Conservation (phyloP, 2,888 invertebrate species). For the Ferdinandea cuprea region DNA sequence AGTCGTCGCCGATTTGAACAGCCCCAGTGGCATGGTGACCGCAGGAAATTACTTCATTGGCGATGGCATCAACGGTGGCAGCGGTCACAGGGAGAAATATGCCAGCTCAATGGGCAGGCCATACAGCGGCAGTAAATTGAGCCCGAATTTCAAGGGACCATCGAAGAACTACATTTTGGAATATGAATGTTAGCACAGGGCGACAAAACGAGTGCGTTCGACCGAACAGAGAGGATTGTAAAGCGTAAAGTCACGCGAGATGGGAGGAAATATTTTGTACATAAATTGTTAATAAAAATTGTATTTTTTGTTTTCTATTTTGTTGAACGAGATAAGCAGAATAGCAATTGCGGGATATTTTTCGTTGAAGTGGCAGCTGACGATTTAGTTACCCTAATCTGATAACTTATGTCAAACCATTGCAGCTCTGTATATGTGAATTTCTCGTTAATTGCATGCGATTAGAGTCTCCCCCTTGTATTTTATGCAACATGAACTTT, state of each 20-base stretch:
- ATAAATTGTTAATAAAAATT: conserved; percentile 2
- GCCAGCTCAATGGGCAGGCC: conserved; percentile 30
- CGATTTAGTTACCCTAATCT: too few relatives aligned
- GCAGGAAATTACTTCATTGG: conserved; percentile 52
- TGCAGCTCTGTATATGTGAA: too few relatives aligned
- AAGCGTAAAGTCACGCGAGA: too few relatives aligned
- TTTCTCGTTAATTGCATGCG: too few relatives aligned
- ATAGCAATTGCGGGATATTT: neutral
- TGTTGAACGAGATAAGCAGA: neutral
- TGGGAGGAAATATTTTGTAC: neutral
- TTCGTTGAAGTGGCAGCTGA: too few relatives aligned
- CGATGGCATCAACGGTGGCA: conserved; percentile 20
- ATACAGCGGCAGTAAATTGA: conserved; percentile 46
- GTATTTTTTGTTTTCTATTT: neutral
- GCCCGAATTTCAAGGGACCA: conserved; percentile 57
- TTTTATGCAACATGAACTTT: too few relatives aligned
- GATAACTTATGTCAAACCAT: too few relatives aligned
- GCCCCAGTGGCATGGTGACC: conserved; percentile 30
- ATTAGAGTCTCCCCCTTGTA: too few relatives aligned
- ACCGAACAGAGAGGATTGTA: neutral
- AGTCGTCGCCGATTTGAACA: conserved; percentile 41
- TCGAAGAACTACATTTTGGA: conserved; percentile 81
- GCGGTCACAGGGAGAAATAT: conserved; percentile 29
- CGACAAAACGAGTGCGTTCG: neutral
- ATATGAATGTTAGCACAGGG: conserved; percentile 80